phyloP scores from a whole-genome alignment of 1,140 invertebrate species.

The Drosophila leontia region DNA sequence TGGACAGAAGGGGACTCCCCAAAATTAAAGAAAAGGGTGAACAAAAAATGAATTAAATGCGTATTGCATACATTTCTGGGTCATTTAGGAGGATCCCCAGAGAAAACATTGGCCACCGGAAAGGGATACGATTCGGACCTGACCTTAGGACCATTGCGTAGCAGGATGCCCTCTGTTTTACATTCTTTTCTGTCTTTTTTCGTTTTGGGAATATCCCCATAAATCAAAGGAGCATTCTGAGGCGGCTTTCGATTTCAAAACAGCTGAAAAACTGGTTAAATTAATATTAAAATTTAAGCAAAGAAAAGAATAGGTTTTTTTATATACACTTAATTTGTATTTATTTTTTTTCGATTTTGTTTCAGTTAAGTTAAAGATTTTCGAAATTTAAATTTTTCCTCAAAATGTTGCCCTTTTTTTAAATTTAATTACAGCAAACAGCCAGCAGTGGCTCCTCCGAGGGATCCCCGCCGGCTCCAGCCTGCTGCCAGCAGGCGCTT shows the following conservation, averaged over 20 bases:
- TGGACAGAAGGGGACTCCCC: constrained; percentile 19
- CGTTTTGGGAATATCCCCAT: background rate
- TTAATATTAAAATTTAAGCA: too few species aligned
- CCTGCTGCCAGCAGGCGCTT: too few species aligned
- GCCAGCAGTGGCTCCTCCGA: too few species aligned
- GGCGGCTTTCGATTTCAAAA: background rate
- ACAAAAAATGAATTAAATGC: constrained; percentile 55
- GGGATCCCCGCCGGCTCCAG: too few species aligned
- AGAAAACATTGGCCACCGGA: constrained; percentile 15
- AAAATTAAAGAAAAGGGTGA: constrained; percentile 59
- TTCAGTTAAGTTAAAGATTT: too few species aligned
- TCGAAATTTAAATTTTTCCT: too few species aligned
- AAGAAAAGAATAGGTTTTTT: too few species aligned
- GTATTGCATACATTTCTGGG: constrained; percentile 62
- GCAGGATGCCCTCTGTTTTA: background rate
- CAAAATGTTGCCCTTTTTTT: too few species aligned
- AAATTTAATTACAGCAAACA: too few species aligned
- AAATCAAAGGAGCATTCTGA: background rate
- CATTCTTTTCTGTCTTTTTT: too few species aligned
- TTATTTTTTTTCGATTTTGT: too few species aligned
- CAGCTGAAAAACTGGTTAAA: background rate
- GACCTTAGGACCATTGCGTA: constrained; percentile 1
- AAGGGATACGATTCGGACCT: constrained; percentile 24
- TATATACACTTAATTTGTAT: too few species aligned
- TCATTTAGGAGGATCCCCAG: constrained; percentile 46